Evolutionary conservation across 2,888 invertebrate species (phyloP), one percentile per base, ranked within the genome.

Genomic region (Epistrophe grossulariae): DNA sequence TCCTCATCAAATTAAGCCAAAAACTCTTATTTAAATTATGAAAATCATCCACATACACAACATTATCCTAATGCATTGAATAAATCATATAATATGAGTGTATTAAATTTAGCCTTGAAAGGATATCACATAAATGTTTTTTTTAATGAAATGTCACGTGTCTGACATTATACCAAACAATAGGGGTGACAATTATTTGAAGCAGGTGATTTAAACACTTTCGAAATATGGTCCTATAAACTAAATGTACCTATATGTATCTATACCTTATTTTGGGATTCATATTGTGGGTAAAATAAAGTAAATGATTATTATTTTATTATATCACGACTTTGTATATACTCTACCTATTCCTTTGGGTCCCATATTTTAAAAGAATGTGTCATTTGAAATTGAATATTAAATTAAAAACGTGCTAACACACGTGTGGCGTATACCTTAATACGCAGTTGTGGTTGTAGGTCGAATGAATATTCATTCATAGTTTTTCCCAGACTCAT

Each of bases 331-430:
- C 11, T 19, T 38, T n/a, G n/a, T n/a, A n/a, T n/a, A 19, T 38
- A 19, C 6, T 60, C 17, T 35, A n/a, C n/a, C n/a, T n/a, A 38
- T 17, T 60, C 59, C 59, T 13, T 17, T 19, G 59, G 59, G 59
- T 35, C 4, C 31, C 35, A n/a, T 57, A 57, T 35, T 57, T 57
- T 57, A 19, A 57, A 57, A 57, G 31, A 2, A 35, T 57, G 35
- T 38, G 59, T 19, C 38, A 19, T 10, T 38, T 38, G 59, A 11
- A 13, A 24, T 60, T 60, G 17, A 60, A 60, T 60, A 60, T 60
- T 60, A 60, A 60, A 60, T 38, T 60, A 35, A 60, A 60, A 60
- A 60, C 59, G 38, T 38, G 59, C 38, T 38, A n/a, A 45, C 6
- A 38, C 38, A 38, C 59, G 38, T 15, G 59, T 57, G 31, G 15